Evolutionary conservation across 2,797 vertebrate species (phyloP), one percentile per base, ranked within the genome.

Genomic region (Linurgus olivaceus): DNA sequence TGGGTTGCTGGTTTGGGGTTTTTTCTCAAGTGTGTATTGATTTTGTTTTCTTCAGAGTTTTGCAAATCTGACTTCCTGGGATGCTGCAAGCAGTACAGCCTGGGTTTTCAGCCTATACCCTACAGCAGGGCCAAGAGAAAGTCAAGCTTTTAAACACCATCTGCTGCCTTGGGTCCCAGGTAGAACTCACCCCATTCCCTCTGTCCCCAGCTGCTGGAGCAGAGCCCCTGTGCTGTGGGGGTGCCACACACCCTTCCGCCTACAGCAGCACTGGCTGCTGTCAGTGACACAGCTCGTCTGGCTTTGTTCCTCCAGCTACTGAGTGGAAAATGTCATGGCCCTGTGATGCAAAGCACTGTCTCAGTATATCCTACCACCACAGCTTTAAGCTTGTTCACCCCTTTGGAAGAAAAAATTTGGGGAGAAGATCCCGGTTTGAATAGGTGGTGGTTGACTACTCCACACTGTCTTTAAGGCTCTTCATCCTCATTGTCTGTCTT

Each of bases 191-290:
- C 3, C 12, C 24, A 59, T 90, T 45, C 33, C 29, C 47, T 47
- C 63, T 72, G 48, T 18, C 33, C 18, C n/a, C n/a, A 35, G 54
- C n/a, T 57, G n/a, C 54, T 57, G 54, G 21, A 57, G 54, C n/a
- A 35, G n/a, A 24, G 54, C 54, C 54, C 15, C 50, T 54, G 38
- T 3, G 6, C 51, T 0, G 2, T 10, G 35, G n/a, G 66, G 59
- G 48, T 8, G 3, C 15, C 4, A 1, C 20, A 0, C 4, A 4
- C n/a, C 37, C 40, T 57, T 52, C 28, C 0, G 1, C 40, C 68
- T 5, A 20, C 2, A 20, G 51, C 0, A 1, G 35, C 82, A 6
- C 24, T 16, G 44, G 5, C 58, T 68, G 50, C 63, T 33, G 12
- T 1, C 29, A 28, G n/a, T 18, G 72, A 24, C 61, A 21, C 35